Percentiles rank a stretch among this genome's conserved stretches.
These are phyloP conservation scores for Mastigias papua DNA, from an alignment of 30 jellyfish, hydroid and myxozoan species.

Conservation along the genomic window DNA sequence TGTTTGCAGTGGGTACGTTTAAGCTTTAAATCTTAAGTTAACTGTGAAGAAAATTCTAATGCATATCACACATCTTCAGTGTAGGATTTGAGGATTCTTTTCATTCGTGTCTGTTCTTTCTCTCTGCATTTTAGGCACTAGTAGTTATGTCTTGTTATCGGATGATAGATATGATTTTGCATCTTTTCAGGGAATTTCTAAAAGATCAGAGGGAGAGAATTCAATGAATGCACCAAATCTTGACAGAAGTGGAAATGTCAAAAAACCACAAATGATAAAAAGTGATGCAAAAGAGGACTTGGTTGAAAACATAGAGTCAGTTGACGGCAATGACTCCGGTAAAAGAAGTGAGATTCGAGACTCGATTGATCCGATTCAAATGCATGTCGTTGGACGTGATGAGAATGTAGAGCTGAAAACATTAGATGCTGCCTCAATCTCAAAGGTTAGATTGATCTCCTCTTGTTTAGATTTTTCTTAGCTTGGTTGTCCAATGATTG, in stretches of 20 bases:
- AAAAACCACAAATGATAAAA: neutral
- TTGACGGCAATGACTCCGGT: neutral
- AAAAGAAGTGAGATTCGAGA: neutral
- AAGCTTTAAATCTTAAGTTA: no score
- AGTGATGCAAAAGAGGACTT: neutral
- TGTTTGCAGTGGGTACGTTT: no score
- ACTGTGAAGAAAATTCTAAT: no score
- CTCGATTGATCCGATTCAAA: slow-evolving; percentile 20
- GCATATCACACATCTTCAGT: no score
- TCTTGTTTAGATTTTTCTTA: neutral
- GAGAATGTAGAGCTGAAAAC: slow-evolving; percentile 62
- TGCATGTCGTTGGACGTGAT: slow-evolving; percentile 85
- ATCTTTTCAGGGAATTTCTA: neutral
- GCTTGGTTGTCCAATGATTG: neutral
- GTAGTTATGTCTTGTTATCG: no score
- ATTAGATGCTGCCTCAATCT: slow-evolving; percentile 38
- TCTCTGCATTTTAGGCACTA: no score
- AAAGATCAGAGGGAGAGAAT: neutral
- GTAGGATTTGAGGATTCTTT: no score
- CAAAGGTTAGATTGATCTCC: slow-evolving; percentile 18
- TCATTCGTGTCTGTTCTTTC: no score
- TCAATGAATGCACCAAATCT: neutral
- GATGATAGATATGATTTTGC: no score
- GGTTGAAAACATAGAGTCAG: neutral
- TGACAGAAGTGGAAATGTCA: neutral